Base-by-base conservation (phyloP, 2,113 vertebrate species). In the Oostethus manadensis region DNA sequence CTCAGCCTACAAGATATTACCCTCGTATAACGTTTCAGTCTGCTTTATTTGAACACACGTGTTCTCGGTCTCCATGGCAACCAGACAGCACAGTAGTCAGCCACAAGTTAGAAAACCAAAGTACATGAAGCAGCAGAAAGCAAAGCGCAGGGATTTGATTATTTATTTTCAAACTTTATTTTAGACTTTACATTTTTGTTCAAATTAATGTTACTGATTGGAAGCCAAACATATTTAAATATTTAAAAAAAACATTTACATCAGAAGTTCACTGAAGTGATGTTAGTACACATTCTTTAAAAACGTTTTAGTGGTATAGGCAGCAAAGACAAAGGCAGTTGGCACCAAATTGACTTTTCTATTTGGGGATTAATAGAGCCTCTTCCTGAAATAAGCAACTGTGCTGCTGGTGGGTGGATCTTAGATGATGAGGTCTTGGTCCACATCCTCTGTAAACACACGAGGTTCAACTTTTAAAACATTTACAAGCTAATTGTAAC, bases 351-450 rank as follows among this genome's bases (percentile, higher is more conserved):
- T 90, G 86, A 10, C 14, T 44, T 43, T 86, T 86, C 90, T 89
- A 92, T 72, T 88, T 94, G 92, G 86, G 75, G 80, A 90, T 93
- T 92, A 97, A 33, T 42, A 42, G 94, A 93, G 93, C 94, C 93
- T 93, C 80, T 80, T 93, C 90, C 88, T 84, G 68, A 81, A 84
- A 79, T 64, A 58, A 81, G 70, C 45, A 33, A 82, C 77, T 75
- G 71, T 56, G 62, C 68, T 66, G 76, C 77, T 54, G 26, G 16
- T 50, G 35, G 1, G 50, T 50, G 29, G 58, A 4, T 61, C 82
- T 94, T 90, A 99, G 90, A 99, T 91, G 83, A 99, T 88, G 5
- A 99, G 91, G 71, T 98, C 94, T 77, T 94, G 93, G 90, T 99
- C 92, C 63, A 97, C 86, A 26, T 99, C 97, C 93, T 97, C 97